Evolutionary conservation across 2,113 vertebrate species (phyloP).

Genomic region (Lophochroa leadbeateri): DNA sequence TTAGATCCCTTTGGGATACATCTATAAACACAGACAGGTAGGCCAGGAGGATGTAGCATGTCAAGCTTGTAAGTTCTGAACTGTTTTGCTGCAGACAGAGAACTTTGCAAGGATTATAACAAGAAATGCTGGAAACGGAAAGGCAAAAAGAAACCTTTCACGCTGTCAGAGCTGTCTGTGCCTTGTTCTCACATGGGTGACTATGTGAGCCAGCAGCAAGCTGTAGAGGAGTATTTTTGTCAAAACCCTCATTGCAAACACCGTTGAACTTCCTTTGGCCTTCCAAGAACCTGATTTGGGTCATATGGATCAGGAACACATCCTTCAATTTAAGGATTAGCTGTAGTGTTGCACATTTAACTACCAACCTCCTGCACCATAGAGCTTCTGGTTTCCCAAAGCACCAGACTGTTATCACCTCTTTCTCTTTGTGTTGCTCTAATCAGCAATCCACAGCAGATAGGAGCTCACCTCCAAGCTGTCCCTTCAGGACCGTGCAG

Average conservation of each 20-base stretch:
- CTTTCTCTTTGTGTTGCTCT: background rate
- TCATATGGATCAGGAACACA: background rate
- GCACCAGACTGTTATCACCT: background rate
- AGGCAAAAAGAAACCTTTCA: background rate
- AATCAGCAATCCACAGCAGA: background rate
- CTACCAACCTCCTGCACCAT: background rate
- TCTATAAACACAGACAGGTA: background rate
- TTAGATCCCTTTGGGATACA: background rate
- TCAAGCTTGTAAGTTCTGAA: background rate
- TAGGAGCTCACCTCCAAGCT: background rate
- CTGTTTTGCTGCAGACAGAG: background rate
- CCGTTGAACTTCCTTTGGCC: background rate
- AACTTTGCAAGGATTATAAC: background rate
- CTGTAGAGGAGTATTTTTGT: background rate
- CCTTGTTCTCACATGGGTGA: background rate
- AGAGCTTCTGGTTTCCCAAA: background rate
- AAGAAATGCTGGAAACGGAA: background rate
- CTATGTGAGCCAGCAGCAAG: background rate
- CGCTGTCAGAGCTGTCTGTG: background rate
- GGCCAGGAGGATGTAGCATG: background rate
- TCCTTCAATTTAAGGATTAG: background rate
- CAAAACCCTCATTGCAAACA: background rate
- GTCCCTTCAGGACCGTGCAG: background rate
- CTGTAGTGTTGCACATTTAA: background rate
- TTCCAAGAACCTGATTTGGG: background rate